Evolutionary conservation across 2,797 vertebrate species (phyloP).

Genomic region (Neosilurus mollespiculum): DNA sequence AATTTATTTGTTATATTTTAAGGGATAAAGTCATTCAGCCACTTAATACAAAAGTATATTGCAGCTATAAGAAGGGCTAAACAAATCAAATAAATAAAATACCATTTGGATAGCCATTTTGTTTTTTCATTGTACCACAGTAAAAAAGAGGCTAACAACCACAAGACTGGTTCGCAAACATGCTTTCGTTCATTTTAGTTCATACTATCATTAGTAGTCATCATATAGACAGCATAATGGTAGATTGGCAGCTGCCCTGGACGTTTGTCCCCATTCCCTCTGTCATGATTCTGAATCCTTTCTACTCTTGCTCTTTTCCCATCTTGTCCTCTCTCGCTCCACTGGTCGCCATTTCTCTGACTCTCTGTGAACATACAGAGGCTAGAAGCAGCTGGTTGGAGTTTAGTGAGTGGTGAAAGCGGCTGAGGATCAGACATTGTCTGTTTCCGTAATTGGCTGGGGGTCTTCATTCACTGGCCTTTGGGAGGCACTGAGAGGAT

Average conservation of each 20-base stretch:
- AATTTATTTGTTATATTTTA: slow-evolving; percentile 55
- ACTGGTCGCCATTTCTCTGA: slow-evolving; percentile 52
- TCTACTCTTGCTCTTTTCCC: slow-evolving; percentile 25
- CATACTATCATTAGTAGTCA: slow-evolving; percentile 50
- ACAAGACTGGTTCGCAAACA: slow-evolving; percentile 66
- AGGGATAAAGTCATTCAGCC: slow-evolving; percentile 50
- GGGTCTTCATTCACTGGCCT: slow-evolving; percentile 45
- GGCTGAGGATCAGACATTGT: slow-evolving; percentile 65
- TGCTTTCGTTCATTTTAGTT: slow-evolving; percentile 63
- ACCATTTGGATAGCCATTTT: slow-evolving; percentile 49
- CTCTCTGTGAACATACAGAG: slow-evolving; percentile 64
- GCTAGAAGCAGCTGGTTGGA: slow-evolving; percentile 74
- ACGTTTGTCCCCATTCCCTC: slow-evolving; percentile 41
- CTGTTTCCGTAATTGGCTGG: slow-evolving; percentile 62
- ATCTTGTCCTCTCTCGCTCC: slow-evolving; percentile 45
- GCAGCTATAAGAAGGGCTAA: slow-evolving; percentile 58
- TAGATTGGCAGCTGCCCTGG: slow-evolving; percentile 44
- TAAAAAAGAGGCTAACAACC: slow-evolving; percentile 55
- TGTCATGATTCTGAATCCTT: slow-evolving; percentile 39
- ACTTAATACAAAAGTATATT: slow-evolving; percentile 49
- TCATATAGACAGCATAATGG: slow-evolving; percentile 47
- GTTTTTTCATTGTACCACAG: slow-evolving; percentile 54
- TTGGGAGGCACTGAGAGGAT: slow-evolving; percentile 71
- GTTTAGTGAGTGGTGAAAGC: slow-evolving; percentile 61
- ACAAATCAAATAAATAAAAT: slow-evolving; percentile 58